phyloP scores from a whole-genome alignment of 2,113 vertebrate genomes.

The Sander lucioperca region DNA sequence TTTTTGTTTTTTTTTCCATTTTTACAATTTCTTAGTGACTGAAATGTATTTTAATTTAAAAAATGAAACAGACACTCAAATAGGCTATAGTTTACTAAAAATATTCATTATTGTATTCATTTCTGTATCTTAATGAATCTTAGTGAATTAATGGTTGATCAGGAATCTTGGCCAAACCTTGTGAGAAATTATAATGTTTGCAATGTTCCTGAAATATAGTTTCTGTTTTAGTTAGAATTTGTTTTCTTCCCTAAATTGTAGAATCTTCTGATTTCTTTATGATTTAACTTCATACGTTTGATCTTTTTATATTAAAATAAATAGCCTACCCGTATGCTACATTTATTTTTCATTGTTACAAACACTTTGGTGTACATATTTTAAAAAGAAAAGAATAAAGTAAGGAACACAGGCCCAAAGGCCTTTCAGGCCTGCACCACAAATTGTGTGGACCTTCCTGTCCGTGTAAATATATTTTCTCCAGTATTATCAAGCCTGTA shows the following conservation, averaged over 20 bases:
- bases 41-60: neutral
- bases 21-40: neutral
- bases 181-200: neutral
- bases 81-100: neutral
- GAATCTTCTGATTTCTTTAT: neutral
- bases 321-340: neutral
- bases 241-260: neutral
- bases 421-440: slow-evolving; percentile 26
- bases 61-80: neutral
- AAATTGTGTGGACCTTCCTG: neutral
- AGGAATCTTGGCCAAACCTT: neutral
- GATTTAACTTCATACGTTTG: neutral
- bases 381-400: neutral
- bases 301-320: neutral
- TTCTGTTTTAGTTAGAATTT: neutral
- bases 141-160: neutral
- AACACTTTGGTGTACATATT: neutral
- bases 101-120: neutral
- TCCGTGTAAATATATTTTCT: neutral
- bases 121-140: slow-evolving; percentile 3
- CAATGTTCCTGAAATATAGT: neutral
- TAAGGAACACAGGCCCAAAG: slow-evolving; percentile 19
- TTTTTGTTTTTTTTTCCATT: neutral
- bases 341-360: neutral
- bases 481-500: neutral